Base-by-base conservation (phyloP, 2,113 vertebrate genomes). In the Sinocyclocheilus grahami region DNA sequence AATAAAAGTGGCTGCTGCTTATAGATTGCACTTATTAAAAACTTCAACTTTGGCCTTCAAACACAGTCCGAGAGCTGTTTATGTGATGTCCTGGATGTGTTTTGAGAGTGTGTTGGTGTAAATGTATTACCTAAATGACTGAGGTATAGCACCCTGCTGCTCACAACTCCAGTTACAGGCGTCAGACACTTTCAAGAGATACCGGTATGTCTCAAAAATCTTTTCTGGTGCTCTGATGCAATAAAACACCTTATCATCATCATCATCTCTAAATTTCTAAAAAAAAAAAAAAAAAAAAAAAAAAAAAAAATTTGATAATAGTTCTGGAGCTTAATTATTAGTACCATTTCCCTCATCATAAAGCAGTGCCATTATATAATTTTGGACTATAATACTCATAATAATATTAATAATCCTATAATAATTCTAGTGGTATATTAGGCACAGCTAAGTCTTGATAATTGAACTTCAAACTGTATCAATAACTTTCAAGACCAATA, bases 201-300 rank as follows among this genome's bases (percentile, higher is more conserved):
- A 86, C 37, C 91, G 88, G 91, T 99, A 97, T 79, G 93, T 95
- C 76, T 78, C 88, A 77, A 98, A 96, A 84, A 96, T 84, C 2
- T 90, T 87, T 16, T 75, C 87, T 0, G 95, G 94, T 0, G 96
- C 97, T 89, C 92, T 92, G 72, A 99, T 92, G 11, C 97, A 97
- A 60, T 96, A 96, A 90, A 96, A 99, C 2, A 95, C 82, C n/a
- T 93, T 95, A 2, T 37, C 5, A 37, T 46, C 42, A 0, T 92
- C 78, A 3, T 91, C 9, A 51, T 96, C 95, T 80, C 92, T 82
- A 1, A 94, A 92, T 93, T 92, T 92, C 97, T 99, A 60, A 13
- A 18, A 27, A 53, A 55, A 72, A 16, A 83, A 37, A 75, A 10
- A 46, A 42, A 8, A 42, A 53, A 16, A 53, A 33, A 0, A 33